These are phyloP conservation scores for Furnarius figulus DNA, from an alignment of 2,113 vertebrate species.

Conservation along the genomic window DNA sequence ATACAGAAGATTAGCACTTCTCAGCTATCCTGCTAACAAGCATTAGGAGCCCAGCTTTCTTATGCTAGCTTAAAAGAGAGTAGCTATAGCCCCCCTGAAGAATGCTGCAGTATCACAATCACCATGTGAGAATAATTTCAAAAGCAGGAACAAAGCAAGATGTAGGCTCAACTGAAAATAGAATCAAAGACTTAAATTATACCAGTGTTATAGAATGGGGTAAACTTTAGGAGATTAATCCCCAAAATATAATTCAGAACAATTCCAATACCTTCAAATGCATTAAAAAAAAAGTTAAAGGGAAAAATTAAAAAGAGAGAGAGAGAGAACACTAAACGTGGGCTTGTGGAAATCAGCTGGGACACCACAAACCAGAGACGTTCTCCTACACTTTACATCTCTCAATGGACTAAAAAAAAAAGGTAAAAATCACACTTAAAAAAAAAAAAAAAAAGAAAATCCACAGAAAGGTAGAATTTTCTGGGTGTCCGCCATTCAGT, in stretches of 20 bases:
- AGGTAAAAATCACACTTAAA: background rate
- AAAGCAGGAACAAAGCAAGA: conserved; percentile 36
- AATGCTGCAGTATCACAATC: background rate
- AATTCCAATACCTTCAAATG: background rate
- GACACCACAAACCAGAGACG: background rate
- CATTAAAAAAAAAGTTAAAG: background rate
- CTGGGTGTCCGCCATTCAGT: background rate
- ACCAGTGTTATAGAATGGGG: background rate
- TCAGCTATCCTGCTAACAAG: background rate
- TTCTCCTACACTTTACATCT: background rate
- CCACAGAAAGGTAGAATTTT: background rate
- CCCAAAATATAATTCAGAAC: background rate
- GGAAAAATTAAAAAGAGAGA: background rate
- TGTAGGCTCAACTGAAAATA: background rate
- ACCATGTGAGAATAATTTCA: background rate
- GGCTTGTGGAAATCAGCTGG: background rate
- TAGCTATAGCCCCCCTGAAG: background rate
- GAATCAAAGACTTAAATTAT: conserved; percentile 7
- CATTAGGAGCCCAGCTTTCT: background rate
- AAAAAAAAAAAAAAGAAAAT: background rate
- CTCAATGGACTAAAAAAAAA: background rate
- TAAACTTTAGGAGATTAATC: conserved; percentile 16
- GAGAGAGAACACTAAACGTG: background rate
- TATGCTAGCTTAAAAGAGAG: background rate
- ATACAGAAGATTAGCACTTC: conserved; percentile 30